phyloP scores from a whole-genome alignment of 2,888 invertebrate genomes.

The Scelioninae gen. 1 region DNA sequence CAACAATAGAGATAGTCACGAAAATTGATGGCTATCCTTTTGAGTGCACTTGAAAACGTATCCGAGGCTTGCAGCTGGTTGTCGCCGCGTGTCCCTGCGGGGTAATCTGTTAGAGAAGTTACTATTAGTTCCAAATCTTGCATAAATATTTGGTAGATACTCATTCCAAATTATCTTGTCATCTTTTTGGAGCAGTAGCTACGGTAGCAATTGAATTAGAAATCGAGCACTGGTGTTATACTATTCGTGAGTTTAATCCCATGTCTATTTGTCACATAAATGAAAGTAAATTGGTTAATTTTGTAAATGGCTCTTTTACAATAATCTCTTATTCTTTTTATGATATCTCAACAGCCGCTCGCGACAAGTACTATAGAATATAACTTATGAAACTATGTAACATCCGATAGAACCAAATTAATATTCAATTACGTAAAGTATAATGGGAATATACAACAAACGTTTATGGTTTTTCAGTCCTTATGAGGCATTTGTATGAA shows the following conservation, averaged over 20 bases:
- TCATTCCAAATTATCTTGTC: conserved; percentile 31
- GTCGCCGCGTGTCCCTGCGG: conserved; percentile 24
- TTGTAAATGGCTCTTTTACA: neutral
- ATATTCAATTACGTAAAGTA: conserved; percentile 14
- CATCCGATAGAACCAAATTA: neutral
- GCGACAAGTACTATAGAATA: neutral
- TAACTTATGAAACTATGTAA: neutral
- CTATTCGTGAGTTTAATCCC: neutral
- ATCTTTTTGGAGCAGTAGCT: conserved; percentile 9
- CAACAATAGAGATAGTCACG: conserved; percentile 60
- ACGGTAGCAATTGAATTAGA: conserved; percentile 17
- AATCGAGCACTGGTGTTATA: neutral
- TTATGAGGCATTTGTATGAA: conserved; percentile 21
- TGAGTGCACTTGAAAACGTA: conserved; percentile 24
- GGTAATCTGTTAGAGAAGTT: conserved; percentile 43
- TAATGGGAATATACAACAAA: neutral
- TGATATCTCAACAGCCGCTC: conserved; percentile 1
- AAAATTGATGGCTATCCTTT: conserved; percentile 54
- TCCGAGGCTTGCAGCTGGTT: conserved; percentile 9
- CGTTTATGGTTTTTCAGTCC: neutral
- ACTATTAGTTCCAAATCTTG: conserved; percentile 39
- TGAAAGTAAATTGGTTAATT: conserved; percentile 13
- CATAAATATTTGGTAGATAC: conserved; percentile 46
- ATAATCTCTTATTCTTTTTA: conserved; percentile 23
- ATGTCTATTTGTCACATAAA: conserved; percentile 13